Evolutionary conservation across 2,797 vertebrate genomes (phyloP), one percentile per base, ranked within the genome.

Genomic region (Thalassophryne amazonica): DNA sequence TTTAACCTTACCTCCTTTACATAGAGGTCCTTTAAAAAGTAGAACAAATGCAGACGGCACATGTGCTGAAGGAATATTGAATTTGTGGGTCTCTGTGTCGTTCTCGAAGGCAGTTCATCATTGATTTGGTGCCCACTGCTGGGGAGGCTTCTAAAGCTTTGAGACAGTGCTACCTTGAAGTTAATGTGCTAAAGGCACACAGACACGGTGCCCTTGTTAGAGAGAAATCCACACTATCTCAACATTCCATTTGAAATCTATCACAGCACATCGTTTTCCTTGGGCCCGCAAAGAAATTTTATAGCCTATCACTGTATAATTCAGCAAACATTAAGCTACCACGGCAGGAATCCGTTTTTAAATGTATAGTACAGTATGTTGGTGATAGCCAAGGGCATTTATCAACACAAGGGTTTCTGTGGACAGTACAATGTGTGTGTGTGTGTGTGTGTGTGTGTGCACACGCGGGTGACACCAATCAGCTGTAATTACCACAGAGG

Each of bases 381-480:
- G 30, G 14, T 40, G 28, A 38, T 33, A 53, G 28, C 55, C 67
- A 39, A 17, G 15, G 29, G 47, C 43, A 50, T 68, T 69, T 60
- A 67, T 68, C 57, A 58, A 33, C 33, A 47, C 12, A 35, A 23
- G 18, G 37, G 22, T 64, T 63, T 54, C 55, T 42, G 40, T 71
- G 63, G 60, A 73, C 76, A 78, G 49, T 47, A 38, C 80, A 78
- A 78, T 51, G 60, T 54, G 74, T 78, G 73, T 71, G 66, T n/a
- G n/a, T n/a, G n/a, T n/a, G n/a, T n/a, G n/a, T n/a, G n/a, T n/a
- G n/a, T n/a, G n/a, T n/a, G n/a, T n/a, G n/a, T n/a, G n/a, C n/a
- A n/a, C n/a, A n/a, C n/a, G n/a, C n/a, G n/a, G n/a, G n/a, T 84
- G 88, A 88, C 86, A 88, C 85, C 81, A 84, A 86, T 87, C 84